A percentile compares a stretch with the other conserved stretches of the same genome.
phyloP scores from a whole-genome alignment of 2,113 vertebrate genomes.

The Xyliphius kryptos region DNA sequence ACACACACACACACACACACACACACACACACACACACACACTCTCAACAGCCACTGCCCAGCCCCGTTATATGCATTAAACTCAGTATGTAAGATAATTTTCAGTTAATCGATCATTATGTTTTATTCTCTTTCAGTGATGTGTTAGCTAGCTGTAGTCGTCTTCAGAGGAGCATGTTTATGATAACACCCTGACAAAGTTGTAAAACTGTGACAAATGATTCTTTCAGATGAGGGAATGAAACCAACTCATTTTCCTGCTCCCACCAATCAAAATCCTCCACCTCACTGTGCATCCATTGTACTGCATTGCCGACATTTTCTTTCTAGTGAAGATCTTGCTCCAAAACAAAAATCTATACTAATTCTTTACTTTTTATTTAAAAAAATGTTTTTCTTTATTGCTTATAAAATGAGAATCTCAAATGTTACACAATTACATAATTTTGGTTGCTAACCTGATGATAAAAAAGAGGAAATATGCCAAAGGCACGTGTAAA shows the following conservation, averaged over 20 bases:
- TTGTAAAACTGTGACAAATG: constrained; percentile 48
- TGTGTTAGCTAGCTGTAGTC: constrained; percentile 33
- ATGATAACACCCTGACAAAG: constrained; percentile 22
- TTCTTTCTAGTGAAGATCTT: constrained; percentile 57
- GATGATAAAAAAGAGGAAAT: constrained; percentile 9
- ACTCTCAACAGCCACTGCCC: not conserved
- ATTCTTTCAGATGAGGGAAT: constrained; percentile 60
- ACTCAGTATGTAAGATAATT: constrained; percentile 4
- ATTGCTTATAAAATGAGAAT: constrained; percentile 12
- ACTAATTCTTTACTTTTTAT: not conserved
- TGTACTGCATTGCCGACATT: constrained; percentile 51
- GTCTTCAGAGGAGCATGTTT: constrained; percentile 32
- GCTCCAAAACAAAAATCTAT: constrained; percentile 18
- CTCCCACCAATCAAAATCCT: constrained; percentile 66
- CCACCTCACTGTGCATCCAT: constrained; percentile 64
- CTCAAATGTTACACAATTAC: no score
- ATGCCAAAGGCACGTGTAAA: constrained; percentile 41
- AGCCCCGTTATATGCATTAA: constrained; percentile 19
- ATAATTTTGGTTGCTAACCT: no score
- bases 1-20: constrained; percentile 24
- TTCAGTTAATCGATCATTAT: constrained; percentile 1
- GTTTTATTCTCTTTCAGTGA: constrained; percentile 14
- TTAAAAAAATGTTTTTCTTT: constrained; percentile 21
- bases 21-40: constrained; percentile 11
- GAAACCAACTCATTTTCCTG: constrained; percentile 60